Evolutionary conservation across 2,797 vertebrate genomes (phyloP).

Genomic region (Otolemur crassicaudatus): DNA sequence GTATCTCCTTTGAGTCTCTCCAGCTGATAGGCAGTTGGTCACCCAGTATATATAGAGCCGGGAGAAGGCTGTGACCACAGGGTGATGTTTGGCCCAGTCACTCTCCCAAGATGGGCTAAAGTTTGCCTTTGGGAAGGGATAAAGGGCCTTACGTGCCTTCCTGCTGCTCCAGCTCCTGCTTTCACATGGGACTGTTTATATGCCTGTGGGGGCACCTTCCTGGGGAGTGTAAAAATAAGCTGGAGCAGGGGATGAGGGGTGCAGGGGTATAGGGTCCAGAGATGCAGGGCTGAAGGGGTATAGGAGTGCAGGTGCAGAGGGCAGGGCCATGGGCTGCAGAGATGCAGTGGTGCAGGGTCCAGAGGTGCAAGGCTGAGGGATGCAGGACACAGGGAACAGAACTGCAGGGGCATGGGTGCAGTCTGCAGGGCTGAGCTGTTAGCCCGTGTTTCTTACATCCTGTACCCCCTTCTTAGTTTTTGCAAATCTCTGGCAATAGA

Average conservation of each 20-base stretch:
- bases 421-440: not conserved
- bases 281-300: not conserved
- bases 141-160: rapidly evolving
- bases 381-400: not conserved
- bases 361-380: not conserved
- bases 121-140: not conserved
- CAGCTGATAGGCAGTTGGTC: not conserved
- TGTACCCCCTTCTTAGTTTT: not conserved
- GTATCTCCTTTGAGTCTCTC: not conserved
- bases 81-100: not conserved
- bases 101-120: not conserved
- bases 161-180: not conserved
- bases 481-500: not conserved
- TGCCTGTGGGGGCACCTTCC: not conserved
- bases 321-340: not conserved
- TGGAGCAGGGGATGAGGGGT: not conserved
- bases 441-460: not conserved
- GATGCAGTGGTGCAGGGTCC: too few relatives aligned
- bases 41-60: not conserved
- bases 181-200: not conserved
- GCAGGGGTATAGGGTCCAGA: not conserved
- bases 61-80: not conserved
- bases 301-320: not conserved
- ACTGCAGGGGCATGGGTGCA: not conserved
- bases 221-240: rapidly evolving